Evolutionary conservation across 2,797 vertebrate species (phyloP).

Genomic region (Phrynocephalus guinanensis): DNA sequence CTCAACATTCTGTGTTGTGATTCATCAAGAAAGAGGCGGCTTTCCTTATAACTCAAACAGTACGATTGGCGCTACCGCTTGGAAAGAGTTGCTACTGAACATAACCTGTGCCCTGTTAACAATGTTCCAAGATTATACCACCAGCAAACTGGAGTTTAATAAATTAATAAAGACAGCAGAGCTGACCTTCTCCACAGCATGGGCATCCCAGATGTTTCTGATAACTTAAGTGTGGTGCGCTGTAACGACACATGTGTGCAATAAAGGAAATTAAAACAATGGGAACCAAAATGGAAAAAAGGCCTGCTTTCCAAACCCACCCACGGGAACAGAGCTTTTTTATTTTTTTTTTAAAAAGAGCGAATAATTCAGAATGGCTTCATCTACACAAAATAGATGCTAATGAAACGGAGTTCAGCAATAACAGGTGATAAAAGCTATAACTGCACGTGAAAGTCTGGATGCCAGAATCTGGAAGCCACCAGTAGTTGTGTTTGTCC

Average conservation of each 20-base stretch:
- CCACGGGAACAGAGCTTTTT: conserved; percentile 54
- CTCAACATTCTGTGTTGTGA: not conserved
- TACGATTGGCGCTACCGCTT: not conserved
- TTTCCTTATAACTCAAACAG: conserved; percentile 10
- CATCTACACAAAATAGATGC: conserved; percentile 43
- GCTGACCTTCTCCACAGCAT: conserved; percentile 68
- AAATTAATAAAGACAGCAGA: conserved; percentile 72
- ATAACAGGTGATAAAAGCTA: conserved; percentile 22
- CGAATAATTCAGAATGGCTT: conserved; percentile 63
- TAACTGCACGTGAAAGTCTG: not conserved
- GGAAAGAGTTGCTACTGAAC: not conserved
- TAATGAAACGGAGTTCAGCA: not conserved
- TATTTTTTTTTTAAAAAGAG: not conserved
- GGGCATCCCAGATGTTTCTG: conserved; percentile 76
- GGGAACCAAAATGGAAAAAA: conserved; percentile 44
- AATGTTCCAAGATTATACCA: not conserved
- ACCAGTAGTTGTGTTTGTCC: not conserved
- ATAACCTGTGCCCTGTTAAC: not conserved
- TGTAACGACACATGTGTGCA: conserved; percentile 73
- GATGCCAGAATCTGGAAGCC: not conserved
- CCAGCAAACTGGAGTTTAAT: conserved; percentile 47
- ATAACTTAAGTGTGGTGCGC: conserved; percentile 69
- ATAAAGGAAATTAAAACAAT: conserved; percentile 71
- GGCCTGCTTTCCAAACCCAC: conserved; percentile 55
- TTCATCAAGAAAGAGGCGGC: not conserved